Percentiles rank a stretch among this genome's conserved stretches.
These are phyloP conservation scores for Rosalia funebris DNA, from an alignment of 2,888 invertebrate species.

Conservation along the genomic window DNA sequence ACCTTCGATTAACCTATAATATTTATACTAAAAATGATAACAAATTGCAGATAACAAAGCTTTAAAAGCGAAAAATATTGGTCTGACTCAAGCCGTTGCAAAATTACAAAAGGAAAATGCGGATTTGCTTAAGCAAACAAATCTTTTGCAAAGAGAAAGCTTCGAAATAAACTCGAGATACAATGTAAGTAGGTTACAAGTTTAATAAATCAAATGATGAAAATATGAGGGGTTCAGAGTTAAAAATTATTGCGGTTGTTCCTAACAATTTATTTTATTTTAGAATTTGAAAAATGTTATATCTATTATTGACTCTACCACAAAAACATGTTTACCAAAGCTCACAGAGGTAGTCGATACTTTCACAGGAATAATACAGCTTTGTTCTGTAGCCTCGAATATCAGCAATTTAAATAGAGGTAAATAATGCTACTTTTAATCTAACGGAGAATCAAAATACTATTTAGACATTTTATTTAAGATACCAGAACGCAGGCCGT, in stretches of 20 bases:
- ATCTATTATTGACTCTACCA: conserved; percentile 29
- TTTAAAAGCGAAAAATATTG: conserved; percentile 33
- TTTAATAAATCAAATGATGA: no score
- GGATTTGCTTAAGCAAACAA: conserved; percentile 26
- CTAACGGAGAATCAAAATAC: not conserved
- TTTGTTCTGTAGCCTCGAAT: conserved; percentile 30
- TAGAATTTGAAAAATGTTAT: conserved; percentile 37
- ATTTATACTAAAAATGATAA: not conserved
- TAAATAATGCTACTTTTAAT: conserved; percentile 11
- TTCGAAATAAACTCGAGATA: conserved; percentile 35
- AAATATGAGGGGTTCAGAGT: no score
- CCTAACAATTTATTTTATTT: conserved; percentile 14
- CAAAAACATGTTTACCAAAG: conserved; percentile 28
- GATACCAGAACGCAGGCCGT: conserved; percentile 27
- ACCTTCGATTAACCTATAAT: not conserved
- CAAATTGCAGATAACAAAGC: conserved; percentile 32
- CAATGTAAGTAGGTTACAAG: no score
- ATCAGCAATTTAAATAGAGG: conserved; percentile 31
- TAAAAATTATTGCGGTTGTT: no score
- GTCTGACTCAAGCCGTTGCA: conserved; percentile 30
- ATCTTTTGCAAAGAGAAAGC: conserved; percentile 27
- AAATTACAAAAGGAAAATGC: conserved; percentile 37
- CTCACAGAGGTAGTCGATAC: conserved; percentile 26
- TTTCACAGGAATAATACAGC: conserved; percentile 30
- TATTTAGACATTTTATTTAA: conserved; percentile 3